Base-by-base conservation (phyloP, 2,113 vertebrate genomes). In the Tragelaphus strepsiceros region DNA sequence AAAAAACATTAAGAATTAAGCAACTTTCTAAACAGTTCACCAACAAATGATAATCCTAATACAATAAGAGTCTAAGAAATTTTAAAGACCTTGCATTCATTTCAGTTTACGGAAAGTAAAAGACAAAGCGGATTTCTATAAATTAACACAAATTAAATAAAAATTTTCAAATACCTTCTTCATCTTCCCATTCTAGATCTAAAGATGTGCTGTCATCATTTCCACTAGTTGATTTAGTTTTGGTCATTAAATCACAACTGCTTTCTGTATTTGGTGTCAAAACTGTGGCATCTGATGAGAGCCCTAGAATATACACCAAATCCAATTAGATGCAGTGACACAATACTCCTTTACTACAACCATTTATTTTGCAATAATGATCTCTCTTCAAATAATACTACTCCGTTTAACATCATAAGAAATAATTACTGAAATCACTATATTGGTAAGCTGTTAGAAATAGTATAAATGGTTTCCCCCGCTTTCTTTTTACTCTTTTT, bases 141-240 rank as follows among this genome's bases (percentile, higher is more conserved):
- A 62, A 46, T 59, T 39, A 84, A 28, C 51, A 92, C 16, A 91
- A 19, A 77, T 35, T 30, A 39, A 56, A 56, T 39, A 43, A 56
- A 21, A 78, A 10, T 53, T 95, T 61, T 26, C 9, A 97, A 96
- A 71, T 98, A 99, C 99, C 99, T 99, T 99, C 99, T 98, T 99
- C 99, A 98, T 99, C 99, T 96, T 99, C 99, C 99, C 99, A 99
- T 98, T 99, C 99, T 7, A 99, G 98, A 93, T 99, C 99, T 82
- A 99, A 99, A 1, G 99, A 99, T 26, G 99, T 99, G 92, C 99
- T 99, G 82, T 99, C 99, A 11, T 99, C 99, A 4, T 99, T 99
- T 19, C 99, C 99, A 96, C 99, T 99, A 5, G 99, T 99, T 46
- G 99, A 99, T 98, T 99, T 99, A 35, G 99, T 99, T 99, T 99